These are phyloP conservation scores for Mimumesa dahlbomi DNA, from an alignment of 2,888 invertebrate species.

Conservation along the genomic window DNA sequence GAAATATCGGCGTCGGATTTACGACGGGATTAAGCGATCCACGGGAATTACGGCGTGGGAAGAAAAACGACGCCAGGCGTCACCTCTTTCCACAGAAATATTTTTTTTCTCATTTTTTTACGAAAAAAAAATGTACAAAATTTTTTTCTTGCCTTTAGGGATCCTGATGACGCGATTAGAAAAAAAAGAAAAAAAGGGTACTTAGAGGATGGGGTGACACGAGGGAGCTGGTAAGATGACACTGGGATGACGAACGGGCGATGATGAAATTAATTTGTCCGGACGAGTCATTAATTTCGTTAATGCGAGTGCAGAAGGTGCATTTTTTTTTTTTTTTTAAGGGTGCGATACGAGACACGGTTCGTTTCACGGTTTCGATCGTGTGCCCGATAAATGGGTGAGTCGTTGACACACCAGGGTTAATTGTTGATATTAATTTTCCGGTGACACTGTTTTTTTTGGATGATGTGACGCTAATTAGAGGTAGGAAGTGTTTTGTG, in stretches of 20 bases:
- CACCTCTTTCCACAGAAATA: constrained; percentile 10
- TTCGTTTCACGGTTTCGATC: too few relatives aligned
- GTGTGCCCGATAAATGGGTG: too few relatives aligned
- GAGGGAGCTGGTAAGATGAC: constrained; percentile 27
- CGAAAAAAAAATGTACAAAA: not conserved
- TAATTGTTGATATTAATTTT: too few relatives aligned
- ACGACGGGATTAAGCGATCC: constrained; percentile 50
- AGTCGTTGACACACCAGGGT: too few relatives aligned
- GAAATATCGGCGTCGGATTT: constrained; percentile 51
- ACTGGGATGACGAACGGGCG: constrained; percentile 17
- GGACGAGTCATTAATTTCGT: not conserved
- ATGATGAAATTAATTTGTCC: constrained; percentile 39
- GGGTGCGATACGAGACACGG: too few relatives aligned
- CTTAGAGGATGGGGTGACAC: constrained; percentile 30
- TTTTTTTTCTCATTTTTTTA: constrained; percentile 8
- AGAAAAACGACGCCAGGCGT: constrained; percentile 30
- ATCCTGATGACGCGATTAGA: constrained; percentile 29
- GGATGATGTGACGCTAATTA: too few relatives aligned
- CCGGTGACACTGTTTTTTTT: too few relatives aligned
- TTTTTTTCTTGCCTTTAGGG: constrained; percentile 12
- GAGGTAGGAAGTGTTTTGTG: too few relatives aligned
- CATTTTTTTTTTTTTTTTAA: too few relatives aligned
- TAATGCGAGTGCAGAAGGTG: too few relatives aligned
- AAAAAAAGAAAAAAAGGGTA: constrained; percentile 45
- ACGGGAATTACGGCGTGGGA: constrained; percentile 47